These are phyloP conservation scores for Lampropteryx suffumata DNA, from an alignment of 2,888 invertebrate genomes.

Conservation along the genomic window DNA sequence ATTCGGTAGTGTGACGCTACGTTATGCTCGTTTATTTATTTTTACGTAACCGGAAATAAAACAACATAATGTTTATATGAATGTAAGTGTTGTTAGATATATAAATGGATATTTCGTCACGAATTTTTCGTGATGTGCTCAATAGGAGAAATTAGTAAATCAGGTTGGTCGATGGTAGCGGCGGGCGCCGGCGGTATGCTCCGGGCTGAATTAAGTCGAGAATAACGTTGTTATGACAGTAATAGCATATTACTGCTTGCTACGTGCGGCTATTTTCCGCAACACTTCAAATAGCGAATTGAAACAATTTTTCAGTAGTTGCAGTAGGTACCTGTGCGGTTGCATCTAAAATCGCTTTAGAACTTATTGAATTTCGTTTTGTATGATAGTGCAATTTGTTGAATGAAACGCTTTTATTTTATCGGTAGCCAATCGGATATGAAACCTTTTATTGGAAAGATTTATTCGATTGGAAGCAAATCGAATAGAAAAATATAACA, in stretches of 20 bases:
- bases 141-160: conserved; percentile 62
- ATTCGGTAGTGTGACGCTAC: conserved; percentile 39
- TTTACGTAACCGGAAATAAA: neutral
- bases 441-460: conserved; percentile 19
- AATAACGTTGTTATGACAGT: conserved; percentile 76
- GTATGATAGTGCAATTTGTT: conserved; percentile 24
- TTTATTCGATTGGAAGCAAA: conserved; percentile 19
- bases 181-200: conserved; percentile 42
- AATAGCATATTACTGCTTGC: conserved; percentile 71
- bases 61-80: neutral
- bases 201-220: conserved; percentile 75
- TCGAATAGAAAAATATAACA: conserved; percentile 16
- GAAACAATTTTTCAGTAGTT: conserved; percentile 74
- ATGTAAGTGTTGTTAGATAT: conserved; percentile 19
- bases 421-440: conserved; percentile 23
- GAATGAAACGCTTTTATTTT: conserved; percentile 22
- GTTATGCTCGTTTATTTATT: conserved; percentile 9
- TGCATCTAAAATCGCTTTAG: conserved; percentile 57
- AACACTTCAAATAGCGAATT: conserved; percentile 63
- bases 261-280: conserved; percentile 65
- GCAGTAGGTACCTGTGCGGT: too few relatives aligned
- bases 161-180: conserved; percentile 53
- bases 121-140: conserved; percentile 41
- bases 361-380: conserved; percentile 33
- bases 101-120: conserved; percentile 45